Evolutionary conservation across 1,140 invertebrate genomes (phyloP).

Genomic region (Telenomus remus): DNA sequence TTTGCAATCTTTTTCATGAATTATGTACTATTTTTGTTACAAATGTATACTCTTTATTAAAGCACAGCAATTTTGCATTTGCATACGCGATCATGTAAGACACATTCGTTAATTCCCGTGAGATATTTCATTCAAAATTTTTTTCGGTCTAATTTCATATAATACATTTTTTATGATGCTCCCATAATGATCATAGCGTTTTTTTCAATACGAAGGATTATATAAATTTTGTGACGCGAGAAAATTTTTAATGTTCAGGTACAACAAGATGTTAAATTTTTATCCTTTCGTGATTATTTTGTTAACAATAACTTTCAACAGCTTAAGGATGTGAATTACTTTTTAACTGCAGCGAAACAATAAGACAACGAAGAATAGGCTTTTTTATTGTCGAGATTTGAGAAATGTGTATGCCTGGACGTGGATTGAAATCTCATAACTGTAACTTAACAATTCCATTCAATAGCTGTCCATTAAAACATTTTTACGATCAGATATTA

Average conservation of each 20-base stretch:
- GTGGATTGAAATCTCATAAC: no score
- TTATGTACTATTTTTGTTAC: neutral
- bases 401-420: no score
- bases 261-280: neutral
- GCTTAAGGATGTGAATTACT: constrained; percentile 1
- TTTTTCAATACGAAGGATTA: no score
- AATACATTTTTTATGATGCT: no score
- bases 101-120: neutral
- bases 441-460: no score
- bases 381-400: no score
- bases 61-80: neutral
- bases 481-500: no score
- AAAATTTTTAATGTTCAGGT: no score
- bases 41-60: neutral
- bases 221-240: no score
- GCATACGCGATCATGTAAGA: neutral
- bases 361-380: neutral
- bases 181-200: no score
- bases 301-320: neutral
- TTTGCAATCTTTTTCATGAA: constrained; percentile 13
- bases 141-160: neutral
- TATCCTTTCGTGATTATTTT: neutral
- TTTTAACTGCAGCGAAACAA: neutral
- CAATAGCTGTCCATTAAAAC: no score
- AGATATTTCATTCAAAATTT: neutral